phyloP scores from a whole-genome alignment of 1,140 invertebrate species.

The Lanistes nyassanus region DNA sequence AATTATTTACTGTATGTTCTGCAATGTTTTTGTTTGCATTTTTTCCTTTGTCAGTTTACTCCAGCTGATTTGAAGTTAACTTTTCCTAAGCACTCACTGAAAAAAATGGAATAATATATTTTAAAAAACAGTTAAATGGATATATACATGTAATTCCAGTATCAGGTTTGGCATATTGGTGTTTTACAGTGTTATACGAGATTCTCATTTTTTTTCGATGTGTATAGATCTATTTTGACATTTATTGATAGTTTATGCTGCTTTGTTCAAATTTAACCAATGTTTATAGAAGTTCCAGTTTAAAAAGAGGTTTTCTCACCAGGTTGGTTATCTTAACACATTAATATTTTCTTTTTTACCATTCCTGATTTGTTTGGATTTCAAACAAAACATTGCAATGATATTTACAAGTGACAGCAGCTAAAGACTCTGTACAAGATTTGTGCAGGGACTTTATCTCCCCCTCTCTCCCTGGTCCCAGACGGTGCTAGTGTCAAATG shows the following conservation, averaged over 20 bases:
- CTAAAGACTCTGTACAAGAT: conserved; percentile 5
- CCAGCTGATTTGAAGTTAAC: conserved; percentile 31
- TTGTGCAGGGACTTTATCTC: conserved; percentile 11
- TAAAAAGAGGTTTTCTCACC: conserved; percentile 24
- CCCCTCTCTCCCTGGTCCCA: conserved; percentile 12
- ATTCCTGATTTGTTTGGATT: conserved; percentile 49
- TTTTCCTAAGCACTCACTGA: conserved; percentile 13
- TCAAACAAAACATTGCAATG: conserved; percentile 43
- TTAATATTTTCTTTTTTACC: conserved; percentile 43
- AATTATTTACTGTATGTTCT: conserved; percentile 54
- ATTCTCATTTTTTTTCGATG: conserved; percentile 29
- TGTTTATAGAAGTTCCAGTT: conserved; percentile 30
- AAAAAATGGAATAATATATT: conserved; percentile 7
- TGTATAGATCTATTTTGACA: conserved; percentile 27
- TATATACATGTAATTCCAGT: conserved; percentile 28
- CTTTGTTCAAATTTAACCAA: conserved; percentile 16
- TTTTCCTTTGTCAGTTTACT: conserved; percentile 39
- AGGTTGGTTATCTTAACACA: conserved; percentile 9
- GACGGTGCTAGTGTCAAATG: conserved; percentile 5
- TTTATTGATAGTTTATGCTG: conserved; percentile 26
- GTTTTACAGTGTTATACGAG: conserved; percentile 31
- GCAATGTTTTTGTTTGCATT: conserved; percentile 42
- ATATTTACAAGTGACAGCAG: conserved; percentile 35
- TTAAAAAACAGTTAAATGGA: conserved; percentile 18
- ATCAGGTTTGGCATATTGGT: conserved; percentile 27